phyloP scores from a whole-genome alignment of 1,140 invertebrate species.

The Heliconius hermathena region DNA sequence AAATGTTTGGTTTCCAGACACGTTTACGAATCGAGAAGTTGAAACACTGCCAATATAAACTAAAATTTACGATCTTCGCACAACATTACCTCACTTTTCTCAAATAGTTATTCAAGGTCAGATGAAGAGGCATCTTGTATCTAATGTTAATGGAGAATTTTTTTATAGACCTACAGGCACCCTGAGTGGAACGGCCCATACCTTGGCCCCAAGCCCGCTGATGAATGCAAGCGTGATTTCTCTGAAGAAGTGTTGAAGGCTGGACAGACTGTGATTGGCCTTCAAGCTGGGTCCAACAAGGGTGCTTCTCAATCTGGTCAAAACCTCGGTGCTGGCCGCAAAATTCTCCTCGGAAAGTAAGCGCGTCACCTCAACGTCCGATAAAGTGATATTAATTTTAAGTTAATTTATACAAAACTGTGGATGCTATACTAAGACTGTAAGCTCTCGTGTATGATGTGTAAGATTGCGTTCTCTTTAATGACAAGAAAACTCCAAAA shows the following conservation, averaged over 20 bases:
- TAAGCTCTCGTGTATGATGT: constrained; percentile 56
- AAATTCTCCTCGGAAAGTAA: constrained; percentile 94
- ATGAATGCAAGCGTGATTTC: constrained; percentile 96
- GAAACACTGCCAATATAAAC: constrained; percentile 66
- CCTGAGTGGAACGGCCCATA: constrained; percentile 94
- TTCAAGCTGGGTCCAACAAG: constrained; percentile 98
- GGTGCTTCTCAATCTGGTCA: constrained; percentile 96
- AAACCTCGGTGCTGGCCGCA: constrained; percentile 95
- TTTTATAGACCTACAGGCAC: constrained; percentile 91
- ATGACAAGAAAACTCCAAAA: constrained; percentile 45
- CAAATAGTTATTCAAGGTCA: constrained; percentile 68
- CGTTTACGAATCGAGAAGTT: constrained; percentile 59
- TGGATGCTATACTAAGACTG: constrained; percentile 68
- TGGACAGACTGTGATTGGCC: constrained; percentile 94
- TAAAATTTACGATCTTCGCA: constrained; percentile 69
- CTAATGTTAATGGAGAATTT: constrained; percentile 20
- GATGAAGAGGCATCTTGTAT: constrained; percentile 37
- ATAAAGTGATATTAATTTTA: constrained; percentile 78
- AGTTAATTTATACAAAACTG: constrained; percentile 69
- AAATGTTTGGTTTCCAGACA: constrained; percentile 61
- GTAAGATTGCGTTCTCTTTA: constrained; percentile 52
- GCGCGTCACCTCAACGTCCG: constrained; percentile 41
- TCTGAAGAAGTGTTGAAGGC: constrained; percentile 95
- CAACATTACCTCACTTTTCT: constrained; percentile 75
- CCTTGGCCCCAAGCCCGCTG: constrained; percentile 94